Evolutionary conservation across 2,888 invertebrate genomes (phyloP), one percentile per base, ranked within the genome.

Genomic region (Coelogynopora nodosa): DNA sequence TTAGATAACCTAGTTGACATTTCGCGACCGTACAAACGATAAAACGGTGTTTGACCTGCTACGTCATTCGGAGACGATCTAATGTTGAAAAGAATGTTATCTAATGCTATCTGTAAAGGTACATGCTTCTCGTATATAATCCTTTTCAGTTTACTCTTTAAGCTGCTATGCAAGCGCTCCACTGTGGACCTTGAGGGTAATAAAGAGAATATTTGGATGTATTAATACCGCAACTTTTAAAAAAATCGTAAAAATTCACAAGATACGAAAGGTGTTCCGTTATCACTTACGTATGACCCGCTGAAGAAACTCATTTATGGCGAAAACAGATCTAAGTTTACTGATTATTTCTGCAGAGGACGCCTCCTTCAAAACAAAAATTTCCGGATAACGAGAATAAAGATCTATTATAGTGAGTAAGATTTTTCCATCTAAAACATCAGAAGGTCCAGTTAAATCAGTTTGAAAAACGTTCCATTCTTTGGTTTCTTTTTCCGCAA

Each of bases 401-500:
- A 80, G 28, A 27, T 26, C 80, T 23, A 27, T 80, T 80, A 80
- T n/a, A 2, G 80, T 80, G 2, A 80, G n/a, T n/a, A 80, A 27
- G 2, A 80, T n/a, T n/a, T 80, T 80, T 10, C 80, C 80, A 80
- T 80, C 80, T 2, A 80, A n/a, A n/a, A n/a, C n/a, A 2, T 80
- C 80, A 2, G 80, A 80, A 80, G 80, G 80, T n/a, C 80, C 80
- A n/a, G 80, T 80, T 2, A 80, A n/a, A 27, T 80, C 80, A 10
- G n/a, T 27, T 26, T 5, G 5, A 5, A 80, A 23, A 27, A 2
- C 2, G 2, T 49, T 49, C 49, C 49, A 49, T 10, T 5, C 5
- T 49, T 49, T 18, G 5, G 49, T 49, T 49, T 49, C 49, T 18
- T 49, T 49, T 49, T 49, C 49, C 5, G 49, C 49, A 5, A 18